These are phyloP conservation scores for Atractosteus spatula DNA, from an alignment of 2,113 vertebrate species.

Conservation along the genomic window DNA sequence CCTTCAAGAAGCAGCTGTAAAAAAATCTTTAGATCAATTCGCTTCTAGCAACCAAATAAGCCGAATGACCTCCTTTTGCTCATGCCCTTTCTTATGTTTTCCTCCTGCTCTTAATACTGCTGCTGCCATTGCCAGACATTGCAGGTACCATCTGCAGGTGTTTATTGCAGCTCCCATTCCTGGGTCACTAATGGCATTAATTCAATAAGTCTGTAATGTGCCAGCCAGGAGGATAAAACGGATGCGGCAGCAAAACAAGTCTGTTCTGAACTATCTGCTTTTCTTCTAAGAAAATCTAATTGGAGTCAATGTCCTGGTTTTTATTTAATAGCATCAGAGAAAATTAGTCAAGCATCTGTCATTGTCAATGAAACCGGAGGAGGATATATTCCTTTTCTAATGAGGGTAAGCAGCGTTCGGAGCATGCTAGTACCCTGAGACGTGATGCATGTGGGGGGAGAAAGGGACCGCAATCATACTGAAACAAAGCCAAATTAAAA, in stretches of 20 bases:
- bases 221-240: conserved; percentile 47
- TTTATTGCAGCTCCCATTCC: conserved; percentile 21
- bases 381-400: conserved; percentile 28
- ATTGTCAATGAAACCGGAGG: conserved; percentile 31
- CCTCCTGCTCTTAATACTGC: no score
- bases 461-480: no score
- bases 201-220: conserved; percentile 57
- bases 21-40: no score
- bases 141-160: conserved; percentile 21
- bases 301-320: conserved; percentile 50
- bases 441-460: background rate
- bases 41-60: no score
- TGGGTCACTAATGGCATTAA: conserved; percentile 52
- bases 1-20: no score
- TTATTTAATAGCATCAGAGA: conserved; percentile 20
- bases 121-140: background rate
- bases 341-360: conserved; percentile 17
- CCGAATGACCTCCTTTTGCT: no score
- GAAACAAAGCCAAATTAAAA: no score
- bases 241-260: conserved; percentile 46
- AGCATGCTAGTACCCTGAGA: no score
- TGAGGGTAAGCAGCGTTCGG: conserved; percentile 1
- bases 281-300: conserved; percentile 61
- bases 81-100: no score
- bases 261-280: conserved; percentile 52